These are phyloP conservation scores for Haplochromis burtoni DNA, from an alignment of 2,113 vertebrate genomes.

Conservation along the genomic window DNA sequence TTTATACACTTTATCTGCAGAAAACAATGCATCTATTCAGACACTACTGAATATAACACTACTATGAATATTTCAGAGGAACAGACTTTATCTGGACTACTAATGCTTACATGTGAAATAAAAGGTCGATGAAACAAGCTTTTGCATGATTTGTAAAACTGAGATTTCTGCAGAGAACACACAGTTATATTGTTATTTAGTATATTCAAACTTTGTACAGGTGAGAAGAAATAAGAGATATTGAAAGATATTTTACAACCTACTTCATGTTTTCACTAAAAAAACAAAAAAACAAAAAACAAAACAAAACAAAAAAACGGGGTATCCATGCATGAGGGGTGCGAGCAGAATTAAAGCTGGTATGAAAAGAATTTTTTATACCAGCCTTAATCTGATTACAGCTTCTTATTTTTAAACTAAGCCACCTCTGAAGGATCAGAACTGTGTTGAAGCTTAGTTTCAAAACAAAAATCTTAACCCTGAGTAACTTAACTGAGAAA, in stretches of 20 bases:
- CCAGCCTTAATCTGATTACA: background rate
- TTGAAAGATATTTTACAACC: background rate
- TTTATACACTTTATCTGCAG: background rate
- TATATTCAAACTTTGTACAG: background rate
- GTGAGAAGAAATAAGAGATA: background rate
- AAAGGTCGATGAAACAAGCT: background rate
- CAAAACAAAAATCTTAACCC: background rate
- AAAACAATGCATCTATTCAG: background rate
- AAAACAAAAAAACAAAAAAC: fast-evolving
- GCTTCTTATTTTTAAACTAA: background rate
- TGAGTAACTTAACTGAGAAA: background rate
- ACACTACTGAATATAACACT: background rate
- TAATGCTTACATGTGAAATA: conserved; percentile 33
- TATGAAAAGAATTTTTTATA: background rate
- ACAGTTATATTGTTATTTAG: background rate
- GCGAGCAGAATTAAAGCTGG: background rate
- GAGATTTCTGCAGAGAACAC: background rate
- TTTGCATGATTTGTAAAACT: background rate
- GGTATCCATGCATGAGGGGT: background rate
- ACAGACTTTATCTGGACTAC: background rate
- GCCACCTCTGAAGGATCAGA: background rate
- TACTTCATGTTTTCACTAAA: background rate
- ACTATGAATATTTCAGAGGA: background rate
- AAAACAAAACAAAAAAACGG: fast-evolving
- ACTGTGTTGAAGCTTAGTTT: background rate